A percentile compares a stretch with the other conserved stretches of the same genome.
These are phyloP conservation scores for Malacosoma neustria DNA, from an alignment of 2,888 invertebrate genomes.

Conservation along the genomic window DNA sequence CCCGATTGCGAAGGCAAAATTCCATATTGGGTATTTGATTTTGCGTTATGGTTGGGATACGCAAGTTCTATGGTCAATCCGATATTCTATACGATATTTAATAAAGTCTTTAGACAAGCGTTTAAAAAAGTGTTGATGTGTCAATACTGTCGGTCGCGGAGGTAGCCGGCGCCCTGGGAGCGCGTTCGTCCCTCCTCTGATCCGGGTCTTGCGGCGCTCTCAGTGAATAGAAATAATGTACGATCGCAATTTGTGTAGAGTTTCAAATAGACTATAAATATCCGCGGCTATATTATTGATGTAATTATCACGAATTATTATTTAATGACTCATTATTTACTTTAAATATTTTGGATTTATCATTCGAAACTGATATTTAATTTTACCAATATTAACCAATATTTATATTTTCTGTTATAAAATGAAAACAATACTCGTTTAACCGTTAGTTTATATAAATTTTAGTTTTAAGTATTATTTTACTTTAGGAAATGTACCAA, in stretches of 20 bases:
- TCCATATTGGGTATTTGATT: constrained; percentile 86
- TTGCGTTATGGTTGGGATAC: constrained; percentile 95
- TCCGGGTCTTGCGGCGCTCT: constrained; percentile 62
- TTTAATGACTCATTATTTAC: too few species aligned
- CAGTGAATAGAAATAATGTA: constrained; percentile 52
- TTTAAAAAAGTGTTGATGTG: constrained; percentile 91
- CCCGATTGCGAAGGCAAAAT: constrained; percentile 84
- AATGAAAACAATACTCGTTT: too few species aligned
- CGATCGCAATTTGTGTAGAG: constrained; percentile 60
- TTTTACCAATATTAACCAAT: too few species aligned
- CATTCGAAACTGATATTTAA: too few species aligned
- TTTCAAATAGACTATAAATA: constrained; percentile 34
- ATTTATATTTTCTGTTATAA: too few species aligned
- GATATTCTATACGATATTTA: constrained; percentile 96
- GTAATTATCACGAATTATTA: too few species aligned
- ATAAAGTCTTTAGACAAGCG: constrained; percentile 93
- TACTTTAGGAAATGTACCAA: too few species aligned
- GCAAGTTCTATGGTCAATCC: constrained; percentile 97
- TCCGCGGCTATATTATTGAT: too few species aligned
- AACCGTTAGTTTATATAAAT: too few species aligned
- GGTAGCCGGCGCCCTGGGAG: constrained; percentile 72
- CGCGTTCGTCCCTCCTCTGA: constrained; percentile 62
- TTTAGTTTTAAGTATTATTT: too few species aligned
- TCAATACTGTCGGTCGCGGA: constrained; percentile 75
- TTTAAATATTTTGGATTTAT: too few species aligned